phyloP scores from a whole-genome alignment of 2,113 vertebrate species.

The Neogobius melanostomus region DNA sequence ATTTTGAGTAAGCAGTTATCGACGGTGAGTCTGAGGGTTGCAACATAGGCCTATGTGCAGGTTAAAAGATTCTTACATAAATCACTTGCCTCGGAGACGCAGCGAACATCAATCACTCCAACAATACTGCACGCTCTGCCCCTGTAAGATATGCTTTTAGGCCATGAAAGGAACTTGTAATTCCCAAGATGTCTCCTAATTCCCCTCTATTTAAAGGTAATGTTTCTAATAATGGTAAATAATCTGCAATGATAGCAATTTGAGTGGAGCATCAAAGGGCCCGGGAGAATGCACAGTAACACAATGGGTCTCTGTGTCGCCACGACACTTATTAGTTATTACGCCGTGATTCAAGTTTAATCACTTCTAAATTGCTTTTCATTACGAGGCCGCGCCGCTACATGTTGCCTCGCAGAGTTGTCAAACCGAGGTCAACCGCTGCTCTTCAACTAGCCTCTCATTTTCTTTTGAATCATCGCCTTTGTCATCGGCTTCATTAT shows the following conservation, averaged over 20 bases:
- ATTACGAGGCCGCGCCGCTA: slow-evolving; percentile 2
- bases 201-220: slow-evolving; percentile 33
- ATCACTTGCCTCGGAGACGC: neutral
- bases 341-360: slow-evolving; percentile 59
- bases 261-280: slow-evolving; percentile 68
- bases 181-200: slow-evolving; percentile 35
- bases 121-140: neutral
- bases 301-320: slow-evolving; percentile 51
- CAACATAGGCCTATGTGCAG: neutral
- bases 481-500: slow-evolving; percentile 49
- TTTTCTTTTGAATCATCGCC: slow-evolving; percentile 46
- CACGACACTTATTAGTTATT: slow-evolving; percentile 32
- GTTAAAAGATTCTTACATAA: slow-evolving; percentile 9
- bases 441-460: slow-evolving; percentile 9
- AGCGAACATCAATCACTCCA: slow-evolving; percentile 9
- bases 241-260: slow-evolving; percentile 66
- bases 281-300: slow-evolving; percentile 28
- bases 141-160: slow-evolving; percentile 6
- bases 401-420: slow-evolving; percentile 23
- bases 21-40: neutral
- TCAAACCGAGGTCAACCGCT: slow-evolving; percentile 42
- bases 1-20: neutral
- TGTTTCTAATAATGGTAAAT: slow-evolving; percentile 62
- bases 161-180: slow-evolving; percentile 8
- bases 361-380: slow-evolving; percentile 34